Conservation (phyloP, 2,797 vertebrate genomes). For the Eospalax fontanierii region DNA sequence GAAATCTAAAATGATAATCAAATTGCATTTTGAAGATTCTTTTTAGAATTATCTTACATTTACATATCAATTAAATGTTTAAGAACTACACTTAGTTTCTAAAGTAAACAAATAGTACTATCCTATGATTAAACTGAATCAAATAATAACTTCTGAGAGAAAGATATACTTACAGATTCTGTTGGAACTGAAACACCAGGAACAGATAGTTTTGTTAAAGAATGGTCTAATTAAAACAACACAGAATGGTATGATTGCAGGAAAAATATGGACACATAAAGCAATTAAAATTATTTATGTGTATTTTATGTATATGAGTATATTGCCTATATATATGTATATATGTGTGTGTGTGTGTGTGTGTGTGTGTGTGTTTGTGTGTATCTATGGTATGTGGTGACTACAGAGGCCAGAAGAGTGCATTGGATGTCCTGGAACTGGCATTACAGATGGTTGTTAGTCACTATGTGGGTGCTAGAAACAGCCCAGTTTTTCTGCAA, state of each 20-base stretch:
- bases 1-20: slow-evolving; percentile 8
- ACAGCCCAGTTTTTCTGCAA: too few relatives aligned
- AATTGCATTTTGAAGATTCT: background rate
- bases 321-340: too few relatives aligned
- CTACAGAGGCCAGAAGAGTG: too few relatives aligned
- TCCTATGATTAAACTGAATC: background rate
- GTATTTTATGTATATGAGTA: too few relatives aligned
- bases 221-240: slow-evolving; percentile 23
- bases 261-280: background rate
- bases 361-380: too few relatives aligned
- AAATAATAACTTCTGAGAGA: background rate
- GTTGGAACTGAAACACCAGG: background rate
- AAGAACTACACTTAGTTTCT: background rate
- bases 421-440: too few relatives aligned
- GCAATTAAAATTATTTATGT: background rate
- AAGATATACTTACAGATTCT: background rate
- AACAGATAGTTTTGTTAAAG: background rate
- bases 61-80: background rate
- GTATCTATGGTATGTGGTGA: too few relatives aligned
- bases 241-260: background rate
- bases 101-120: background rate
- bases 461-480: too few relatives aligned
- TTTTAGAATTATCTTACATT: slow-evolving; percentile 9
- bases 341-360: too few relatives aligned
- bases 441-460: too few relatives aligned